These are phyloP conservation scores for Mesorhabditis belari DNA, from an alignment of 2,888 invertebrate genomes.

Conservation along the genomic window DNA sequence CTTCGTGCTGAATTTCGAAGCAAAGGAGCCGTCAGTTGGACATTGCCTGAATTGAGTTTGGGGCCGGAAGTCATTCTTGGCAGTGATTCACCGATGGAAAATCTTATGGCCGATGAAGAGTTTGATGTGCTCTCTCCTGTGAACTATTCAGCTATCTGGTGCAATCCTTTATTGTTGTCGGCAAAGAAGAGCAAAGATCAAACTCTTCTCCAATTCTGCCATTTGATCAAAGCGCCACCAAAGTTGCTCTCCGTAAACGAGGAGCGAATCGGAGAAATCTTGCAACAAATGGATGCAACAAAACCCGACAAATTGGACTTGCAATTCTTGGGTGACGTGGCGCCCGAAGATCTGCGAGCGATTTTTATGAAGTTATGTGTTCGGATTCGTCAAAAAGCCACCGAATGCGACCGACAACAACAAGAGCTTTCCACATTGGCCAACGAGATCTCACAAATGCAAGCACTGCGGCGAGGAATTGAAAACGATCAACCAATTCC, in stretches of 20 bases:
- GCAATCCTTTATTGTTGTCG: slow-evolving; percentile 41
- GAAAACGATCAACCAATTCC: no score
- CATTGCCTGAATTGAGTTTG: slow-evolving; percentile 41
- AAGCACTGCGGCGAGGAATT: not conserved
- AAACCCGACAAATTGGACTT: slow-evolving; percentile 4
- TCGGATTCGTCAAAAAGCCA: slow-evolving; percentile 15
- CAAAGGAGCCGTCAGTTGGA: slow-evolving; percentile 39
- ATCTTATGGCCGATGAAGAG: slow-evolving; percentile 33
- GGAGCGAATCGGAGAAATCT: slow-evolving; percentile 18
- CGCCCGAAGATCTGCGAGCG: slow-evolving; percentile 38
- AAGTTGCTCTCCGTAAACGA: slow-evolving; percentile 31
- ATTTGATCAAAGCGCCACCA: slow-evolving; percentile 15
- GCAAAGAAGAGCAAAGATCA: slow-evolving; percentile 24
- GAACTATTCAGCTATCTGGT: slow-evolving; percentile 40
- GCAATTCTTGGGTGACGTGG: slow-evolving; percentile 12
- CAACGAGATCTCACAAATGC: slow-evolving; percentile 18
- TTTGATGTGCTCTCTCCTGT: slow-evolving; percentile 36
- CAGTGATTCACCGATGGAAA: slow-evolving; percentile 48
- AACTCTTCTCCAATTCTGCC: slow-evolving; percentile 14
- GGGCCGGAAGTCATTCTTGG: slow-evolving; percentile 41
- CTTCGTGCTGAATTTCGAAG: slow-evolving; percentile 48
- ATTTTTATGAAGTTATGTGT: slow-evolving; percentile 30
- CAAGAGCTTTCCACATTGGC: slow-evolving; percentile 24
- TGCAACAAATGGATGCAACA: slow-evolving; percentile 11
- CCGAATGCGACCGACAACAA: slow-evolving; percentile 23